Conservation (phyloP, 2,797 vertebrate species). For the Sebastes hubbsi region DNA sequence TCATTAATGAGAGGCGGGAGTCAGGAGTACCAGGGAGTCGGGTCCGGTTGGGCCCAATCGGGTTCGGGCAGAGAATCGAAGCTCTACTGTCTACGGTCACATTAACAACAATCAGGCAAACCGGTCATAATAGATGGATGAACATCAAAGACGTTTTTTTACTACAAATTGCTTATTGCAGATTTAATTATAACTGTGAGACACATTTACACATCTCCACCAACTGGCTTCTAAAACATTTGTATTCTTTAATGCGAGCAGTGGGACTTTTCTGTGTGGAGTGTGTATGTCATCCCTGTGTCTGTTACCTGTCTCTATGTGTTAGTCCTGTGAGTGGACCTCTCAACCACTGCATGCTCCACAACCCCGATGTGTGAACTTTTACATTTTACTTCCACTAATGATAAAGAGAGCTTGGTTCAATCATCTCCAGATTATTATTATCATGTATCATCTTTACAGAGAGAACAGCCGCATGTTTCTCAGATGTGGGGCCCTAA, state of each 20-base stretch:
- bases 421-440: conserved; percentile 16
- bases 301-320: neutral
- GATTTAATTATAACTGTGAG: conserved; percentile 14
- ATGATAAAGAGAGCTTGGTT: neutral
- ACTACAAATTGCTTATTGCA: neutral
- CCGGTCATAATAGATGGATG: neutral
- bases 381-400: neutral
- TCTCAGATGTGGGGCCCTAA: neutral
- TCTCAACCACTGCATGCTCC: neutral
- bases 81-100: neutral
- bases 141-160: neutral
- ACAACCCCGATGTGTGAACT: neutral
- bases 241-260: neutral
- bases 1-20: neutral
- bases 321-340: neutral
- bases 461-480: neutral
- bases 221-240: conserved; percentile 11
- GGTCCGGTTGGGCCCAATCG: too few relatives aligned
- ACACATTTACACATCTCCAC: neutral
- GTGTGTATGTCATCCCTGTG: neutral
- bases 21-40: neutral
- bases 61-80: neutral
- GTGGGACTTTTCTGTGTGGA: neutral
- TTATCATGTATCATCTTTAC: conserved; percentile 39
- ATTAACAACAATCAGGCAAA: neutral